Base-by-base conservation (phyloP, 1,140 invertebrate species). In the Sipha flava region DNA sequence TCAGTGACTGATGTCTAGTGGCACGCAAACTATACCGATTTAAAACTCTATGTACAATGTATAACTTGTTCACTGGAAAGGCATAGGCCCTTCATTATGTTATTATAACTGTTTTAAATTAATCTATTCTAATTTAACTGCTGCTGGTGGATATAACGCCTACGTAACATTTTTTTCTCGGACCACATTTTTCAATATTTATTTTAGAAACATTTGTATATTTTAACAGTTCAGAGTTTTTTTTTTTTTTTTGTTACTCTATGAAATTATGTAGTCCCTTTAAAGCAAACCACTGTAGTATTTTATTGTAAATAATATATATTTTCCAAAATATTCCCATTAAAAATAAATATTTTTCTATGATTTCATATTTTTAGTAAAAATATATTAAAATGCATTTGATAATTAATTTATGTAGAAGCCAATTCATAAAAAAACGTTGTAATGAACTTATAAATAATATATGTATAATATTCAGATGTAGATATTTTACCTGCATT, bases 91-190 rank as follows among this genome's bases (percentile, higher is more conserved):
- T n/a, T n/a, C 47, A 75, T 75, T 47, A 29, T 70, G 4, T 45
- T 68, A 68, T 29, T 47, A 47, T 47, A 16, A 77, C 31, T 77
- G 73, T 77, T 77, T 77, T 77, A 59, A 57, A 77, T 59, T 77
- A 77, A 77, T 77, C 73, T 59, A 59, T 77, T 77, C 23, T 52
- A 77, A 77, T 77, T 77, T 57, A 77, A 54, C 49, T n/a, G 34
- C 73, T 59, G 73, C 52, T 77, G 73, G 31, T 75, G 31, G n/a
- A 54, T 37, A 54, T 5, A 26, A 40, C 40, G 34, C 73, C 73
- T 77, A 59, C 73, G 7, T 10, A 1, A 5, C n/a, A 43, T 59
- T 43, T 73, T 73, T 73, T 54, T 54, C 29, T 77, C 14, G 31
- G 29, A 37, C 14, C 34, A 52, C 34, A 37, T 77, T 43, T 77